Evolutionary conservation across 2,797 vertebrate species (phyloP).

Genomic region (Cercopithecus diana): DNA sequence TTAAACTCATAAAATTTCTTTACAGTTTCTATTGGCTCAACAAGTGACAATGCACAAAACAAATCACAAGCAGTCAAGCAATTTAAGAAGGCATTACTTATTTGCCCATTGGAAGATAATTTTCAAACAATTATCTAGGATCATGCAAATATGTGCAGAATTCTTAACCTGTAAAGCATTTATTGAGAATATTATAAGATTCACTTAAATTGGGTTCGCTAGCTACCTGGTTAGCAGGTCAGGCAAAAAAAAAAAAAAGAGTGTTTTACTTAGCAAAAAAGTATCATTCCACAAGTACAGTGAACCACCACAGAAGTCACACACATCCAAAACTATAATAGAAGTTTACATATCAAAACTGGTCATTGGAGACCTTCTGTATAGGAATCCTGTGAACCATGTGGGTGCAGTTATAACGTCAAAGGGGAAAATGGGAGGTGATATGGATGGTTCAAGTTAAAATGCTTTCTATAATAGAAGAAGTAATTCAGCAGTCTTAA

Average conservation of each 20-base stretch:
- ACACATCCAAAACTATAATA: neutral
- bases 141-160: neutral
- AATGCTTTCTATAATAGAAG: neutral
- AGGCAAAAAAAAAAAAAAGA: neutral
- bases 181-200: neutral
- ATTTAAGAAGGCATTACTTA: neutral
- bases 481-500: neutral
- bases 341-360: neutral
- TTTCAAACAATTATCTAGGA: neutral
- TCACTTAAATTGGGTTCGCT: neutral
- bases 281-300: neutral
- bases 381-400: neutral
- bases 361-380: neutral
- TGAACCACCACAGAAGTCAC: neutral
- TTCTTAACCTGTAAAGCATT: neutral
- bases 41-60: neutral
- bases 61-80: neutral
- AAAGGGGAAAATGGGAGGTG: neutral
- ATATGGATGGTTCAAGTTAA: neutral
- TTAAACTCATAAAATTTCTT: neutral
- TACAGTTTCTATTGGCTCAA: neutral
- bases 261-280: constrained; percentile 1
- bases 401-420: rapidly evolving
- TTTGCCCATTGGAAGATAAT: neutral
- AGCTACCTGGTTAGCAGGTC: neutral